These are phyloP conservation scores for Machimus rusticus DNA, from an alignment of 2,888 invertebrate species.

Conservation along the genomic window DNA sequence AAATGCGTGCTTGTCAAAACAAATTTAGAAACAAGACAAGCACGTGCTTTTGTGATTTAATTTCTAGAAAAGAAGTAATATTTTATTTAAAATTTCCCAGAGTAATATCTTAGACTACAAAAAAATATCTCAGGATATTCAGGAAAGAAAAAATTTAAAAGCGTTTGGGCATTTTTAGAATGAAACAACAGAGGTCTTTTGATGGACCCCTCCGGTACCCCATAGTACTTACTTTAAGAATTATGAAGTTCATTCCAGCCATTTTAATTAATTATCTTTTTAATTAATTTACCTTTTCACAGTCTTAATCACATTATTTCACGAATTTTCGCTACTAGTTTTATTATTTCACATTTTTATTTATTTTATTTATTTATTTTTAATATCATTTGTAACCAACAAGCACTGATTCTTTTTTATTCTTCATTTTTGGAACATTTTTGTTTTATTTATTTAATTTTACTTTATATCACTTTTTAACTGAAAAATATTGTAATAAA, in stretches of 20 bases:
- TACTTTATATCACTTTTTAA: background rate
- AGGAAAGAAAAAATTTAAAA: too few species aligned
- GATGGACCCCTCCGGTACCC: too few species aligned
- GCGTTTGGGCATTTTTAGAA: too few species aligned
- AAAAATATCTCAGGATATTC: too few species aligned
- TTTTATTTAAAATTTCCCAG: too few species aligned
- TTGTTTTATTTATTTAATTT: background rate
- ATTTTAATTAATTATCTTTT: background rate
- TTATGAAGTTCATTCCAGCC: background rate
- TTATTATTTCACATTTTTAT: background rate
- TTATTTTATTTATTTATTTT: background rate
- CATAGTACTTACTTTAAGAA: background rate
- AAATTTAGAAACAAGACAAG: too few species aligned
- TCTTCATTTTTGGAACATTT: background rate
- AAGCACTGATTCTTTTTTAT: background rate
- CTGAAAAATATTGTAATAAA: background rate
- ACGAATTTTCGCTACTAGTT: background rate
- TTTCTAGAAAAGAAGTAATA: too few species aligned
- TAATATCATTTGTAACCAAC: background rate
- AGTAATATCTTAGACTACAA: too few species aligned
- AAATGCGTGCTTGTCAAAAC: too few species aligned
- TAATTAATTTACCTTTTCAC: background rate
- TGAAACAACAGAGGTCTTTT: too few species aligned
- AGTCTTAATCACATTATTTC: background rate
- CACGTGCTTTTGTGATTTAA: too few species aligned